Evolutionary conservation across 1,140 invertebrate genomes (phyloP).

Genomic region (Hetaerina americana): DNA sequence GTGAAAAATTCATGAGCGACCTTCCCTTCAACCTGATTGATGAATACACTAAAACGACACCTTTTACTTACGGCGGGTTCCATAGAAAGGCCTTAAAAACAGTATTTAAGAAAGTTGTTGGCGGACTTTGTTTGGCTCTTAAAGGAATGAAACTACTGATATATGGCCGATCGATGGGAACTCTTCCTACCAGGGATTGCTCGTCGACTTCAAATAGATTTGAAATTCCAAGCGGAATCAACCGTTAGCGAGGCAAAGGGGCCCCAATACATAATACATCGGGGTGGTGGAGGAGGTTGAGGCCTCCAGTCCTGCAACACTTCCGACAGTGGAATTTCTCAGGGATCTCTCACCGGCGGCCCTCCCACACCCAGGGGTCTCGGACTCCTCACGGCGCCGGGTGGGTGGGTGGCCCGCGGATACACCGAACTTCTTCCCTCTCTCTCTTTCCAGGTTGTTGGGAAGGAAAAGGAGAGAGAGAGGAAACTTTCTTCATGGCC

Average conservation of each 20-base stretch:
- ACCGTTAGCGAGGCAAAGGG: neutral
- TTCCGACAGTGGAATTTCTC: no score
- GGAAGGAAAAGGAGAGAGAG: no score
- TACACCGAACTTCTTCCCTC: neutral
- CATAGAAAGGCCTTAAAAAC: neutral
- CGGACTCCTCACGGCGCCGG: no score
- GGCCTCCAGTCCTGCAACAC: no score
- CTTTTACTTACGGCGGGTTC: no score
- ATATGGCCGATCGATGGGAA: neutral
- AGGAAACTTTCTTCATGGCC: no score
- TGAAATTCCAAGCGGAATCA: neutral
- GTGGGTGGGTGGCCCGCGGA: neutral
- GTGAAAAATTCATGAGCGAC: no score
- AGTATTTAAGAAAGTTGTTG: neutral
- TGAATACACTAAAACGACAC: no score
- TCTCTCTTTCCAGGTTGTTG: neutral
- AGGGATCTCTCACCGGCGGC: no score
- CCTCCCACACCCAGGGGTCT: no score
- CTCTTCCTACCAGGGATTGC: neutral
- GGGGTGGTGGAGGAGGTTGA: no score
- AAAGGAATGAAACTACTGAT: neutral
- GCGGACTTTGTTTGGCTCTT: neutral
- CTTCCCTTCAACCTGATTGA: no score
- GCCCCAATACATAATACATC: neutral
- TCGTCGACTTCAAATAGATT: neutral